Base-by-base conservation (phyloP, 2,797 vertebrate genomes). In the Scleropages formosus region DNA sequence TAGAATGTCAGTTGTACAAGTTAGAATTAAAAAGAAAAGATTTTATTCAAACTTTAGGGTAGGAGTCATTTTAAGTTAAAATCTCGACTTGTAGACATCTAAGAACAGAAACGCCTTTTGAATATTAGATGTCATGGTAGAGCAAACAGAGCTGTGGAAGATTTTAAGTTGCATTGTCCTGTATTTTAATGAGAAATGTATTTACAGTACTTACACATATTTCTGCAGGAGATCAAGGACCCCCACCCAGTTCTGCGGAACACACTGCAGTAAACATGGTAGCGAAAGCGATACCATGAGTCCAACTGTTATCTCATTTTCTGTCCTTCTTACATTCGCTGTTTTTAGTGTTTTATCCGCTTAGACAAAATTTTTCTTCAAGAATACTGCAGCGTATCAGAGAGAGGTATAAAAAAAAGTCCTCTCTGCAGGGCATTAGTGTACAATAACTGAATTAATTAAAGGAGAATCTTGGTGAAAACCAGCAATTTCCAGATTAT, bases 241-340 rank as follows among this genome's bases (percentile, higher is more conserved):
- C 81, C 75, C 75, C 74, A 78, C 76, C 64, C 63, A 74, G 71
- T 73, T 77, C 76, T 76, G 22, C 7, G 77, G 78, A 81, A 85
- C 79, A 81, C 73, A 71, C 75, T 78, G 80, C 77, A 74, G n/a
- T 26, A 69, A 56, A 71, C 47, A 64, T 81, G 82, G 84, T 76
- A 78, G 81, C 27, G 67, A 75, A 78, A 78, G 74, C 78, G 78
- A 70, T 81, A 79, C 80, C 80, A 73, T 80, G 82, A 83, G 73
- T 74, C 58, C 79, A 81, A 81, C 64, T 77, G 69, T 61, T 67
- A 68, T 78, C 62, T 65, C 26, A 64, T 16, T 64, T 1, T 68
- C 72, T 80, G 80, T 80, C 78, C 82, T 79, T 85, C 70, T 76
- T 78, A 73, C 74, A 77, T 78, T 78, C 74, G 73, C 80, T 77